Conservation (phyloP, 2,113 vertebrate genomes). For the Cervus canadensis region DNA sequence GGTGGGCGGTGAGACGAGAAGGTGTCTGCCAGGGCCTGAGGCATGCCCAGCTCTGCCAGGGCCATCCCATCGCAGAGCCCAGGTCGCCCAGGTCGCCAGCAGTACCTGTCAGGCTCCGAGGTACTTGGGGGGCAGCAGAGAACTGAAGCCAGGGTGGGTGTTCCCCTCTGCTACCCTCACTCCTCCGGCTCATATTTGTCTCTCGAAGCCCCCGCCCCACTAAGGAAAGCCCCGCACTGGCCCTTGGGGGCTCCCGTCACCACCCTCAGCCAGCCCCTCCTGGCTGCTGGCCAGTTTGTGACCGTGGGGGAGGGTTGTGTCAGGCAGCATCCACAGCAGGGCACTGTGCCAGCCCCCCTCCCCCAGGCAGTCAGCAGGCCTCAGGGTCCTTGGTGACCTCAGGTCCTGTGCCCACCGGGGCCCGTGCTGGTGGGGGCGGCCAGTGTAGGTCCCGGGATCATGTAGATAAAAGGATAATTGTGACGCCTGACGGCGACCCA, state of each 20-base stretch:
- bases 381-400: not conserved
- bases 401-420: not conserved
- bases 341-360: not conserved
- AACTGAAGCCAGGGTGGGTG: not conserved
- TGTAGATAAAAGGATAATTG: not conserved
- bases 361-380: not conserved
- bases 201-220: not conserved
- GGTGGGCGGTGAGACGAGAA: not conserved
- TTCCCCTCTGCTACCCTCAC: not conserved
- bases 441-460: rapidly evolving
- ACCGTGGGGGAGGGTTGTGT: rapidly evolving
- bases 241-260: not conserved
- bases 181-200: not conserved
- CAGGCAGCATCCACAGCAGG: not conserved
- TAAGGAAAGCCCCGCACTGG: not conserved
- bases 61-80: rapidly evolving
- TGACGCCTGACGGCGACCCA: not conserved
- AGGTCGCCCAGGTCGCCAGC: not conserved
- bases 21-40: not conserved
- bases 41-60: not conserved
- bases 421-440: not conserved
- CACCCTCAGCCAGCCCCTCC: not conserved
- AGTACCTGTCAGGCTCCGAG: not conserved
- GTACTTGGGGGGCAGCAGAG: not conserved
- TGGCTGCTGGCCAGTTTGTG: not conserved